Evolutionary conservation across 2,113 vertebrate genomes (phyloP).

Genomic region (Garra rufa): DNA sequence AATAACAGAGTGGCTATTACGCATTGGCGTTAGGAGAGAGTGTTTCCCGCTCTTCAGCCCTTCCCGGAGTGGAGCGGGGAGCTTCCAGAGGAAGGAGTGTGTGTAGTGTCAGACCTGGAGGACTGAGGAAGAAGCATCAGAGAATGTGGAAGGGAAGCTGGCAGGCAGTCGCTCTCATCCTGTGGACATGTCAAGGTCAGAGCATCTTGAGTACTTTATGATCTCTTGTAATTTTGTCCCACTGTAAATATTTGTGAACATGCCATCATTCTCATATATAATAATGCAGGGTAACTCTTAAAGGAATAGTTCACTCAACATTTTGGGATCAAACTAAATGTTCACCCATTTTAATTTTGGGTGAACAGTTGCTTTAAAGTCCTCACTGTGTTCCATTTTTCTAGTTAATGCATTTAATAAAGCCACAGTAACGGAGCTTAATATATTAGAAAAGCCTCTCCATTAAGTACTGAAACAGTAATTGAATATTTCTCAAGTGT

Average conservation of each 20-base stretch:
- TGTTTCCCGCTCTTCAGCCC: conserved; percentile 43
- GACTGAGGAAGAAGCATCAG: not conserved
- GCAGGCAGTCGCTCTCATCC: not conserved
- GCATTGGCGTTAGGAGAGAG: conserved; percentile 62
- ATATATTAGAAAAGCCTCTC: conserved; percentile 1
- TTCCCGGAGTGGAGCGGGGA: conserved; percentile 53
- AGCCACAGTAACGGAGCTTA: not conserved
- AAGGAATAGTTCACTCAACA: too few relatives aligned
- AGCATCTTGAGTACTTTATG: not conserved
- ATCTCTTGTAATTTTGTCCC: not conserved
- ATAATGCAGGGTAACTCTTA: too few relatives aligned
- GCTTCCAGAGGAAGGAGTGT: conserved; percentile 43
- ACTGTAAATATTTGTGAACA: not conserved
- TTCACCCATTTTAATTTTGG: not conserved
- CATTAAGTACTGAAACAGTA: not conserved
- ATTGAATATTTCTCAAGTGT: not conserved
- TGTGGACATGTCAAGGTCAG: conserved; percentile 7
- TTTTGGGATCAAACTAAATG: too few relatives aligned
- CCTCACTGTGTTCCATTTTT: not conserved
- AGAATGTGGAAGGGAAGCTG: conserved; percentile 23
- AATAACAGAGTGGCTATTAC: conserved; percentile 73
- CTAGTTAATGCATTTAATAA: not conserved
- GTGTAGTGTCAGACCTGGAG: conserved; percentile 20
- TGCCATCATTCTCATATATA: not conserved
- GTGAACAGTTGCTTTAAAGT: not conserved